Conservation (phyloP, 2,797 vertebrate genomes). For the Zalophus californianus region DNA sequence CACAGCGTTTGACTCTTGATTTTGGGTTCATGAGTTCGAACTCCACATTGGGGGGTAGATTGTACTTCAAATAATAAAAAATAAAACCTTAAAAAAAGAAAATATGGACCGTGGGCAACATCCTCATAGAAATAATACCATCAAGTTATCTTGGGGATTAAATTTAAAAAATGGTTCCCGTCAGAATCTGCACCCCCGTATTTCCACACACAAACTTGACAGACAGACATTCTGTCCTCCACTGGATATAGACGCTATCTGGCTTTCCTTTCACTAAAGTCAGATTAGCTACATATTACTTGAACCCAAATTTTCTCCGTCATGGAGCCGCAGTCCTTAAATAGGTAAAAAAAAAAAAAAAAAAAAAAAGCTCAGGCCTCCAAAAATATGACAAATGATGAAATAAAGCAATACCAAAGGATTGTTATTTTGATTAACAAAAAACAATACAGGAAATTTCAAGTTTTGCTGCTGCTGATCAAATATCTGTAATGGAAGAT, state of each 20-base stretch:
- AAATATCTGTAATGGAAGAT: conserved; percentile 8
- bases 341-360: background rate
- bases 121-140: background rate
- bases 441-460: background rate
- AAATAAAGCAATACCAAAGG: background rate
- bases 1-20: background rate
- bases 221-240: background rate
- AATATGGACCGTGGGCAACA: background rate
- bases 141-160: background rate
- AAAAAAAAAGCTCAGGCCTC: background rate
- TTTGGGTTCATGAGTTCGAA: background rate
- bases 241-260: background rate
- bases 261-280: background rate
- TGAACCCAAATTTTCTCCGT: background rate
- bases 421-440: conserved; percentile 5
- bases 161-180: background rate
- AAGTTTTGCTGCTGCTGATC: background rate
- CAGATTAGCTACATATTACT: background rate
- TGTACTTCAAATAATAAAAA: background rate
- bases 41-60: background rate
- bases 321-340: background rate
- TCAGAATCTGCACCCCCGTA: background rate
- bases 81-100: background rate
- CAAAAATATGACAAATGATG: background rate
- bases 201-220: background rate